Percentiles rank a stretch among this genome's conserved stretches.
These are phyloP conservation scores for Actinia equina DNA, from an alignment of 64 coral and sea anemone species.

Conservation along the genomic window DNA sequence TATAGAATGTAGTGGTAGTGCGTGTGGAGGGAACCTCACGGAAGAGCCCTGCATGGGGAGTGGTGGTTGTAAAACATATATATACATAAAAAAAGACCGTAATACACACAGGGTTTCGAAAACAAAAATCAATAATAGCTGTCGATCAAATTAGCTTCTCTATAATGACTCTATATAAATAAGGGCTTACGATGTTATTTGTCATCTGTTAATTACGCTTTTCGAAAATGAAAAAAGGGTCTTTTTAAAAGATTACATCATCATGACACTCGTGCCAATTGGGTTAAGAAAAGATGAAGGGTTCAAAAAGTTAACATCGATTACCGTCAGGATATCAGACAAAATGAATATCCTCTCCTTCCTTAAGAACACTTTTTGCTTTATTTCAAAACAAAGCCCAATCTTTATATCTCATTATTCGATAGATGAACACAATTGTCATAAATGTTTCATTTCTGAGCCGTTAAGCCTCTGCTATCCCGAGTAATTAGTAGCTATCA, in stretches of 20 bases:
- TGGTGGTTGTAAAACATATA: too few species aligned
- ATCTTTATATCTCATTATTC: conserved; percentile 6
- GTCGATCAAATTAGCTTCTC: conserved; percentile 1
- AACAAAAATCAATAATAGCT: not conserved
- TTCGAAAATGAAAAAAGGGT: not conserved
- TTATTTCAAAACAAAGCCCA: conserved; percentile 11
- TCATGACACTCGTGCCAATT: not conserved
- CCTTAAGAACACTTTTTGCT: not conserved
- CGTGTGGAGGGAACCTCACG: too few species aligned
- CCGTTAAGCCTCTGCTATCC: conserved; percentile 1
- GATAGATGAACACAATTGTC: not conserved
- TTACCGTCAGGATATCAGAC: not conserved
- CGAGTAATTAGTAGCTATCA: not conserved
- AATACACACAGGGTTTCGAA: not conserved
- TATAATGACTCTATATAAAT: not conserved
- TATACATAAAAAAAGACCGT: too few species aligned
- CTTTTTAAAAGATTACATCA: not conserved
- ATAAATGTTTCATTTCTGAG: not conserved
- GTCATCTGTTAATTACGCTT: not conserved
- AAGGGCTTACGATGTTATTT: not conserved
- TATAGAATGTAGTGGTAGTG: too few species aligned
- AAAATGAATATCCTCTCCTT: not conserved
- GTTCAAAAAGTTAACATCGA: not conserved
- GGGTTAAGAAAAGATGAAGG: not conserved
- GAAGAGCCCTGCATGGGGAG: too few species aligned